These are phyloP conservation scores for Temnothorax ravouxi DNA, from an alignment of 2,888 invertebrate genomes.

Conservation along the genomic window DNA sequence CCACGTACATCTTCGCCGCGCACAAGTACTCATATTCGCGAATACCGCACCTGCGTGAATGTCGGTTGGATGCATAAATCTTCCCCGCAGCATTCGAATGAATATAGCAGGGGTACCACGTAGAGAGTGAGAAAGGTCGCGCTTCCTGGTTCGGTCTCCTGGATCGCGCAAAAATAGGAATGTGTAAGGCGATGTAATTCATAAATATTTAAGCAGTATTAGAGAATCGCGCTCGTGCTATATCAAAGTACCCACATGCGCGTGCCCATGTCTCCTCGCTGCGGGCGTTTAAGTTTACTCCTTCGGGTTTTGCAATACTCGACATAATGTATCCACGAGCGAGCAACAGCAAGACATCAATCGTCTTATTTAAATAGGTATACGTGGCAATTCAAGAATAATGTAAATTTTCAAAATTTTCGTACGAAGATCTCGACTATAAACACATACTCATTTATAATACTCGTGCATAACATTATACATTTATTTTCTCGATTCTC, in stretches of 20 bases:
- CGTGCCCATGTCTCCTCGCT: background rate
- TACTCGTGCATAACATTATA: background rate
- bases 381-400: no score
- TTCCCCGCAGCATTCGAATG: slow-evolving; percentile 67
- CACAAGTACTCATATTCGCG: slow-evolving; percentile 32
- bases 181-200: slow-evolving; percentile 70
- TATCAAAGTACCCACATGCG: slow-evolving; percentile 39
- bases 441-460: background rate
- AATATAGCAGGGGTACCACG: slow-evolving; percentile 67
- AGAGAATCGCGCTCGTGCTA: slow-evolving; percentile 27
- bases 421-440: background rate
- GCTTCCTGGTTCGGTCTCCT: slow-evolving; percentile 70
- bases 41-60: slow-evolving; percentile 41
- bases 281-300: background rate
- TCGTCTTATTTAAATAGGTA: background rate
- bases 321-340: background rate
- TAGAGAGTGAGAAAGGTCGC: slow-evolving; percentile 44
- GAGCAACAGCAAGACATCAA: background rate
- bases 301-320: slow-evolving; percentile 3
- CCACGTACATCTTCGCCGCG: slow-evolving; percentile 12
- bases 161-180: slow-evolving; percentile 64
- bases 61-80: slow-evolving; percentile 72
- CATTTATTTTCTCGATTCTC: background rate
- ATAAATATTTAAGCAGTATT: slow-evolving; percentile 68
- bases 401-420: background rate